Evolutionary conservation across 2,113 vertebrate genomes (phyloP).

Genomic region (Hypanus sabinus): DNA sequence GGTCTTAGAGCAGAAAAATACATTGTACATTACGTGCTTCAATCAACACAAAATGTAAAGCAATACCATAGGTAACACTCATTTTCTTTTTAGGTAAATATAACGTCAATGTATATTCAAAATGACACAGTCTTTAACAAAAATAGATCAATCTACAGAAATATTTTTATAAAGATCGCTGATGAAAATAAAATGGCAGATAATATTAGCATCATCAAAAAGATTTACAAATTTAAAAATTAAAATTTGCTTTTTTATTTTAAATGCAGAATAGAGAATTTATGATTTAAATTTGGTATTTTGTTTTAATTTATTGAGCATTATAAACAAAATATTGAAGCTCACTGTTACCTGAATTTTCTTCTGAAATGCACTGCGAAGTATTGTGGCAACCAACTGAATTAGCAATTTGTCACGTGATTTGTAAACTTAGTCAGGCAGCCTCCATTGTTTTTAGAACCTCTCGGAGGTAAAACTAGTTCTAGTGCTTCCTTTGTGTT

Average conservation of each 20-base stretch:
- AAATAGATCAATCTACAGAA: neutral
- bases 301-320: neutral
- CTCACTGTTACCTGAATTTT: neutral
- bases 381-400: conserved; percentile 2
- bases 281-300: neutral
- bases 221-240: neutral
- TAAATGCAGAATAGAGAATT: neutral
- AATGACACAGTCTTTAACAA: neutral
- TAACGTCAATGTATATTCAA: too few species aligned
- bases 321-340: neutral
- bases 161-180: neutral
- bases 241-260: neutral
- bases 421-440: conserved; percentile 17
- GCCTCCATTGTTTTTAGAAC: conserved; percentile 9
- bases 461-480: neutral
- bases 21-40: neutral
- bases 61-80: neutral
- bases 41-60: neutral
- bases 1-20: neutral
- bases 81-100: neutral
- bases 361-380: neutral
- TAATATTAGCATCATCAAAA: neutral
- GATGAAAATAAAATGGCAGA: neutral
- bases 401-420: neutral
- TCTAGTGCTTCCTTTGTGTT: conserved; percentile 15